Evolutionary conservation across 1,140 invertebrate species (phyloP), one percentile per base, ranked within the genome.

Genomic region (Drosophila trapezifrons): DNA sequence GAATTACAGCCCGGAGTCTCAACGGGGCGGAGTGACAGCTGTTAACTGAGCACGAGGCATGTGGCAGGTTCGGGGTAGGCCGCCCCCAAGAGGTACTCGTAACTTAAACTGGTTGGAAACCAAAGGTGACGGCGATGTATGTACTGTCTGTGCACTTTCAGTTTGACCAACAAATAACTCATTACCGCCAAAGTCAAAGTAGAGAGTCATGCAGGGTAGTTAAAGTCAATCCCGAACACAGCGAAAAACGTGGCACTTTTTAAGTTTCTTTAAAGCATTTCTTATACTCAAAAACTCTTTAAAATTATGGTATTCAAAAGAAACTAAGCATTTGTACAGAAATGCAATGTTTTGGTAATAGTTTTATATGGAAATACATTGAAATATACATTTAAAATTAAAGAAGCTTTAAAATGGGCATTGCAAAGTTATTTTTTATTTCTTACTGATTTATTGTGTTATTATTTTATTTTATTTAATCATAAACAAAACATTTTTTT

Each of bases 1-100:
- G 40, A 72, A 71, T 71, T 71, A 49, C 51, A 20, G 43, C 64
- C 52, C 7, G 12, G 37, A 66, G 27, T 65, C 64, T 65, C 45
- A 5, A 27, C 15, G 66, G 66, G 66, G 35, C 20, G 63, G 66
- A 70, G 49, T 67, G 63, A 69, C 66, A 70, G 67, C 65, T 69
- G 67, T 71, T 71, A 71, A 71, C 69, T 71, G 69, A 37, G 65
- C 65, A 35, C 43, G n/a, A 57, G 55, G 42, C 65, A 54, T 25
- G 49, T 32, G 65, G 18, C 17, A 40, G 42, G 67, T 32, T 43
- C 27, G 8, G 27, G 18, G 49, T 52, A 27, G 18, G 29, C n/a
- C 12, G 12, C 22, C 45, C 59, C 43, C 65, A 52, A 27, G 46
- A 37, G 46, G 51, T 29, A 56, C 51, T 75, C n/a, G 43, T 32